Conservation (phyloP, 2,113 vertebrate species). For the Urocitellus parryii region DNA sequence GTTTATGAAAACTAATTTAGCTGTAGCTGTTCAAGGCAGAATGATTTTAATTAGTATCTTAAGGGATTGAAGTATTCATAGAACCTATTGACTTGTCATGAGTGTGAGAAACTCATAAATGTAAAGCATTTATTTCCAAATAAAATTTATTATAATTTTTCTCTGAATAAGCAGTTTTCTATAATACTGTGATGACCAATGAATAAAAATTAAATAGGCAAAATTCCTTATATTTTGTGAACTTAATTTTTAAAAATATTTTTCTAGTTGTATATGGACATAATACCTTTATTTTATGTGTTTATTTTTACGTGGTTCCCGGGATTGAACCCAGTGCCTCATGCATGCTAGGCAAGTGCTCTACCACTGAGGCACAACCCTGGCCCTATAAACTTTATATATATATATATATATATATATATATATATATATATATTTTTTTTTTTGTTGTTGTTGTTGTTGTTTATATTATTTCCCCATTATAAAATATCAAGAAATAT, state of each 20-base stretch:
- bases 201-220: slow-evolving; percentile 17
- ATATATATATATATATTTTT: too few relatives aligned
- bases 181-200: neutral
- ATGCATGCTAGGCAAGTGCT: too few relatives aligned
- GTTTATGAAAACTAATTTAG: slow-evolving; percentile 43
- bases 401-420: too few relatives aligned
- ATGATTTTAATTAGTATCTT: slow-evolving; percentile 14
- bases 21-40: neutral
- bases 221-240: slow-evolving; percentile 28
- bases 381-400: too few relatives aligned
- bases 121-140: slow-evolving; percentile 56
- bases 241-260: slow-evolving; percentile 38
- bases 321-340: too few relatives aligned
- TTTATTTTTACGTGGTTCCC: too few relatives aligned
- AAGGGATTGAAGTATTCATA: neutral
- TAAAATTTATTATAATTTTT: slow-evolving; percentile 24
- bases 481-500: slow-evolving; percentile 46
- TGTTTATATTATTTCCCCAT: neutral
- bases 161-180: neutral
- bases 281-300: too few relatives aligned
- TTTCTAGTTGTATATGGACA: too few relatives aligned
- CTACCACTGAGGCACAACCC: too few relatives aligned
- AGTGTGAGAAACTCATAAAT: neutral
- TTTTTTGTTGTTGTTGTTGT: too few relatives aligned
- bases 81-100: neutral